Conservation (phyloP, 1,140 invertebrate species). For the Trichonephila inaurata region DNA sequence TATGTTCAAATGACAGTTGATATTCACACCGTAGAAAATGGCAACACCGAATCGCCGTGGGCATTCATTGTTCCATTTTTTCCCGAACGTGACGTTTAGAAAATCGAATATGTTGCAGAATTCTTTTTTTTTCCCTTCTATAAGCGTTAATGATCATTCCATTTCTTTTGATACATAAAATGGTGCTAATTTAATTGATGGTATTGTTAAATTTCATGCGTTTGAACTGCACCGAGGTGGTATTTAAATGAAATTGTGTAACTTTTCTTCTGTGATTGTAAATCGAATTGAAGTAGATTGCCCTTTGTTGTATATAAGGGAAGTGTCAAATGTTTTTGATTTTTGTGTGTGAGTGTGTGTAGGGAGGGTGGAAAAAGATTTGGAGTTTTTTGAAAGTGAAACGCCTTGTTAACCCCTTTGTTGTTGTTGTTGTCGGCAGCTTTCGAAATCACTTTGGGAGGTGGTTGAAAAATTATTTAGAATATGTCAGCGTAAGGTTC, state of each 20-base stretch:
- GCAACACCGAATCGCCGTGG: constrained; percentile 45
- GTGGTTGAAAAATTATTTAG: neutral
- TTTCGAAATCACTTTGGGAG: constrained; percentile 6
- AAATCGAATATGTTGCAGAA: constrained; percentile 51
- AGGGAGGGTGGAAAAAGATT: neutral
- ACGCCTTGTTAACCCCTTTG: constrained; percentile 30
- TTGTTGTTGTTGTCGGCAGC: neutral
- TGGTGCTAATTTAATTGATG: constrained; percentile 25
- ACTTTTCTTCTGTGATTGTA: neutral
- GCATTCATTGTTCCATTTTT: constrained; percentile 59
- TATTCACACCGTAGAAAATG: constrained; percentile 49
- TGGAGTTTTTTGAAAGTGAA: neutral
- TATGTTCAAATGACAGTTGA: constrained; percentile 57
- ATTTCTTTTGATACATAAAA: neutral
- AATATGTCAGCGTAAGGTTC: neutral
- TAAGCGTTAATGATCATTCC: constrained; percentile 26
- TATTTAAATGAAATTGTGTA: constrained; percentile 5
- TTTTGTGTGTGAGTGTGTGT: neutral
- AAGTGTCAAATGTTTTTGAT: constrained; percentile 30
- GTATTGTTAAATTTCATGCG: neutral
- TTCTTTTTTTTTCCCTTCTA: neutral
- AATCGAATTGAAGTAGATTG: constrained; percentile 11
- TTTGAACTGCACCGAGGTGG: neutral
- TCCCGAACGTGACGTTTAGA: constrained; percentile 42
- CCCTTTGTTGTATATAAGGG: neutral